phyloP scores from a whole-genome alignment of 1,140 invertebrate species.

The Drosophila varians region DNA sequence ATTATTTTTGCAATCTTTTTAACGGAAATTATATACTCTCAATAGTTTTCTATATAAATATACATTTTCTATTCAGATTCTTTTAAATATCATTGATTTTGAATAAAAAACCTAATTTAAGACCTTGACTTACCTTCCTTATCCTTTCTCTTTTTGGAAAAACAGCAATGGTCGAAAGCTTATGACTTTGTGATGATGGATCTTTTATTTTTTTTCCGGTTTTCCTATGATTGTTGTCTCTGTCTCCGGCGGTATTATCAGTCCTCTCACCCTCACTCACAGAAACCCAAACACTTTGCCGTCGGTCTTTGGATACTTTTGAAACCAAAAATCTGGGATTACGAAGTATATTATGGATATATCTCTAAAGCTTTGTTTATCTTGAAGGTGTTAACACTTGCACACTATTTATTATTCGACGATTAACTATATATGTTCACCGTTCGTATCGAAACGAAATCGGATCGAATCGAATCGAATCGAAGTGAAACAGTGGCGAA shows the following conservation, averaged over 20 bases:
- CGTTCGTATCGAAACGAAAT: slow-evolving; percentile 1
- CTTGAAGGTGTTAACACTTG: slow-evolving; percentile 8
- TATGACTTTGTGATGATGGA: neutral
- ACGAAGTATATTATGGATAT: neutral
- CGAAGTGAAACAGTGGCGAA: slow-evolving; percentile 30
- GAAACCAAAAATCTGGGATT: slow-evolving; percentile 4
- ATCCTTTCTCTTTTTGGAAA: neutral
- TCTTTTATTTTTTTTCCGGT: neutral
- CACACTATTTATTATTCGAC: neutral
- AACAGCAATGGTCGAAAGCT: neutral
- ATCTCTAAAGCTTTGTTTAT: neutral
- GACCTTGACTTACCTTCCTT: slow-evolving; percentile 9
- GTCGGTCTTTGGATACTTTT: slow-evolving; percentile 59
- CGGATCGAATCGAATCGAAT: slow-evolving; percentile 17
- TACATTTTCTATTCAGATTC: too few species aligned
- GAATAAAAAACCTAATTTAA: neutral
- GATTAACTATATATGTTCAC: slow-evolving; percentile 3
- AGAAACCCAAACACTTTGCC: slow-evolving; percentile 48
- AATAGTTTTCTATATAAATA: too few species aligned
- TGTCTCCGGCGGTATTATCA: neutral
- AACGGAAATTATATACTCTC: too few species aligned
- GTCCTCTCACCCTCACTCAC: neutral
- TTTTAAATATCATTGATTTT: neutral
- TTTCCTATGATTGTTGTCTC: slow-evolving; percentile 1
- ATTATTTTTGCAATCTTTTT: too few species aligned